A percentile compares a stretch with the other conserved stretches of the same genome.
Evolutionary conservation across 2,888 invertebrate genomes (phyloP).

Genomic region (Drosophila lutescens): DNA sequence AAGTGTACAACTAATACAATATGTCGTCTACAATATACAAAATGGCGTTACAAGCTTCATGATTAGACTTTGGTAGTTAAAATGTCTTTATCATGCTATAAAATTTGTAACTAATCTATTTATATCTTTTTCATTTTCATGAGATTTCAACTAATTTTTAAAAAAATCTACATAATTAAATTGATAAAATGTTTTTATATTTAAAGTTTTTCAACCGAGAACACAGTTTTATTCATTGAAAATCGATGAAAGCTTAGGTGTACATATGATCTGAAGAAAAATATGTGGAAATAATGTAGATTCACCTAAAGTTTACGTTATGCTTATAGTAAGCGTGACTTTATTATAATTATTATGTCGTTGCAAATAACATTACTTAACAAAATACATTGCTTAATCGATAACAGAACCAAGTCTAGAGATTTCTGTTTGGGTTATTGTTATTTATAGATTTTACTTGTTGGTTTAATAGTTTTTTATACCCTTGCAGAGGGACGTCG

Average conservation of each 20-base stretch:
- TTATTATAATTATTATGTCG: conserved; percentile 21
- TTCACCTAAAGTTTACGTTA: conserved; percentile 30
- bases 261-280: conserved; percentile 21
- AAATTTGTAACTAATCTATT: conserved; percentile 15
- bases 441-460: not conserved
- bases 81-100: conserved; percentile 2
- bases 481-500: not conserved
- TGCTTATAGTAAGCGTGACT: conserved; percentile 22
- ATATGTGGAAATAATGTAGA: conserved; percentile 12
- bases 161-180: conserved; percentile 27
- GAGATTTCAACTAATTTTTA: conserved; percentile 18
- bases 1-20: conserved; percentile 10
- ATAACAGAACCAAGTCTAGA: conserved; percentile 10
- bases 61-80: not conserved
- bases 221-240: conserved; percentile 10
- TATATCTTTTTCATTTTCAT: not conserved
- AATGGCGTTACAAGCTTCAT: conserved; percentile 17
- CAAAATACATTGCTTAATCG: conserved; percentile 31
- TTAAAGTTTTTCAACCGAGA: conserved; percentile 18
- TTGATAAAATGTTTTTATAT: conserved; percentile 3
- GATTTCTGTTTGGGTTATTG: conserved; percentile 2
- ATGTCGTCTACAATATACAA: conserved; percentile 4
- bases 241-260: conserved; percentile 14
- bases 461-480: not conserved
- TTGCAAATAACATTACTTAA: conserved; percentile 40